These are phyloP conservation scores for Anguilla japonica DNA, from an alignment of 2,113 vertebrate species.

Conservation along the genomic window DNA sequence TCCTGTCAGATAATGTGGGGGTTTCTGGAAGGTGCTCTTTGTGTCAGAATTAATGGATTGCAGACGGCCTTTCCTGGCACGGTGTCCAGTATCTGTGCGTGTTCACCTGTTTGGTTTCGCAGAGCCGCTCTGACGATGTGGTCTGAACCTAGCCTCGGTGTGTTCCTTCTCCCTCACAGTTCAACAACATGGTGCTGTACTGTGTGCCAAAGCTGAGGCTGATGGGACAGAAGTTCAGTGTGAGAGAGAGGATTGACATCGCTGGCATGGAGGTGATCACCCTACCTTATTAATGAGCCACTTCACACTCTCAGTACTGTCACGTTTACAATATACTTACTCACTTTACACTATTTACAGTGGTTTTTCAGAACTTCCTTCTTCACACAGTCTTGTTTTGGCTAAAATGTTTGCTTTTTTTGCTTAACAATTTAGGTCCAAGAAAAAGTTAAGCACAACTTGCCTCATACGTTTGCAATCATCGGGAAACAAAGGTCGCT, in stretches of 20 bases:
- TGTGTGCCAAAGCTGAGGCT: conserved; percentile 93
- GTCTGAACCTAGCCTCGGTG: background rate
- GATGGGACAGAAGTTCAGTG: conserved; percentile 97
- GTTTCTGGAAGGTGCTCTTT: background rate
- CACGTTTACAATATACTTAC: background rate
- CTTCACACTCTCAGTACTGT: background rate
- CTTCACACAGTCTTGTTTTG: background rate
- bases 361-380: background rate
- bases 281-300: no score
- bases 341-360: background rate
- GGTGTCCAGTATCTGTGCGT: background rate
- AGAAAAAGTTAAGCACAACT: conserved; percentile 82
- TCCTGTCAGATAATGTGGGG: background rate
- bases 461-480: conserved; percentile 82
- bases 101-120: background rate
- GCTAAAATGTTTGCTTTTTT: conserved; percentile 9
- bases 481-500: conserved; percentile 85
- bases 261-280: conserved; percentile 85
- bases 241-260: conserved; percentile 93
- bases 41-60: background rate
- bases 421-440: conserved; percentile 76
- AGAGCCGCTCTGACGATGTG: background rate
- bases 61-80: background rate
- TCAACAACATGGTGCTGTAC: conserved; percentile 97
- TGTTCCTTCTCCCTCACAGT: conserved; percentile 64